These are phyloP conservation scores for Lithodes maja DNA, from an alignment of 2,888 invertebrate genomes.

Conservation along the genomic window DNA sequence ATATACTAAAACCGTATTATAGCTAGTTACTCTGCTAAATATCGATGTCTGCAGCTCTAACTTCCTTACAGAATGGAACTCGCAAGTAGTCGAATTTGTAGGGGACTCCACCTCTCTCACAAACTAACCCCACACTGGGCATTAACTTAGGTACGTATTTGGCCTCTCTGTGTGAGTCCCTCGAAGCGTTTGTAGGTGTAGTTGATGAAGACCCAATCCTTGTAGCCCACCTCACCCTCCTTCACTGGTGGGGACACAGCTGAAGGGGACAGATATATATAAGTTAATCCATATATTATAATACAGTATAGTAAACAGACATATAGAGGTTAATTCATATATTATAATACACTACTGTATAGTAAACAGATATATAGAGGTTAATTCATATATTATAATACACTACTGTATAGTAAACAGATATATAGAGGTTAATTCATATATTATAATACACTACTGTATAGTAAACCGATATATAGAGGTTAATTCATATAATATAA, in stretches of 20 bases:
- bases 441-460: background rate
- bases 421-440: background rate
- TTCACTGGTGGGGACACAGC: conserved; percentile 91
- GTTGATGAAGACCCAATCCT: conserved; percentile 99
- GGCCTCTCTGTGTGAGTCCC: conserved; percentile 92
- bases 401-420: background rate
- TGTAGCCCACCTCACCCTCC: conserved; percentile 93
- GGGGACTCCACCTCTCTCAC: too few species aligned
- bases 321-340: too few species aligned
- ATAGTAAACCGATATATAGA: too few species aligned
- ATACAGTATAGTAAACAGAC: too few species aligned
- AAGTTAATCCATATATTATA: background rate
- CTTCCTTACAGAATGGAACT: too few species aligned
- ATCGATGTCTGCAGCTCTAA: too few species aligned
- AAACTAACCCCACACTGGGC: too few species aligned
- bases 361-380: background rate
- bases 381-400: background rate
- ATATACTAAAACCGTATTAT: too few species aligned
- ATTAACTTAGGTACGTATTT: conserved; percentile 49
- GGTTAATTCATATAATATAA: too few species aligned
- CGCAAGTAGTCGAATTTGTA: too few species aligned
- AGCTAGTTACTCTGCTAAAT: too few species aligned
- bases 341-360: too few species aligned
- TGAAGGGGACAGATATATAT: conserved; percentile 73
- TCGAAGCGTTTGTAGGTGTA: conserved; percentile 99